These are phyloP conservation scores for Ectemnius lituratus DNA, from an alignment of 2,888 invertebrate species.

Conservation along the genomic window DNA sequence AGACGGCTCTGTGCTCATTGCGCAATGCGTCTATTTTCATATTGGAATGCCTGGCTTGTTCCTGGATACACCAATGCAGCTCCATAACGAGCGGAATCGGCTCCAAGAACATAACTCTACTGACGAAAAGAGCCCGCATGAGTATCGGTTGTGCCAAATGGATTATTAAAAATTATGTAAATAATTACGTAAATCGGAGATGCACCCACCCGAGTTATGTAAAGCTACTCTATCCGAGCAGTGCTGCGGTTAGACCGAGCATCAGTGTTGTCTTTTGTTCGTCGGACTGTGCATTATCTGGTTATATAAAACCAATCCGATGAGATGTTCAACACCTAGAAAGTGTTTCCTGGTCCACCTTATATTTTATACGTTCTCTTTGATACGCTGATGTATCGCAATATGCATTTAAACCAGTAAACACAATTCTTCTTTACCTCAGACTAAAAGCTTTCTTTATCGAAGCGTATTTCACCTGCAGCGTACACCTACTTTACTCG, in stretches of 20 bases:
- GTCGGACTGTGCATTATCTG: conserved; percentile 12
- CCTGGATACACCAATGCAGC: conserved; percentile 5
- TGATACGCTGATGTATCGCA: too few species aligned
- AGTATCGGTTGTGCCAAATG: conserved; percentile 26
- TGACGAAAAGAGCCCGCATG: conserved; percentile 29
- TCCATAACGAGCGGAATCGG: conserved; percentile 12
- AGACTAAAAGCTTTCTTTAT: too few species aligned
- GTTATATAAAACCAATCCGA: conserved; percentile 39
- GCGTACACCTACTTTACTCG: too few species aligned
- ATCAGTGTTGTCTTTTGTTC: conserved; percentile 24
- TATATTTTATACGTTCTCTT: too few species aligned
- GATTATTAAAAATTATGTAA: conserved; percentile 62
- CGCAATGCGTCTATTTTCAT: conserved; percentile 43
- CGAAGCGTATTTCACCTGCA: too few species aligned
- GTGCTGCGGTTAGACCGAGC: conserved; percentile 15
- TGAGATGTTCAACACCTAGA: neutral
- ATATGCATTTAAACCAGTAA: too few species aligned
- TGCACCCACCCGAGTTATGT: conserved; percentile 41
- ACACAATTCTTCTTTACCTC: too few species aligned
- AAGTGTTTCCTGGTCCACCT: too few species aligned
- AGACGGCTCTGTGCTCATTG: conserved; percentile 18
- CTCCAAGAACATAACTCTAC: conserved; percentile 30
- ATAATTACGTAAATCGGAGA: conserved; percentile 59
- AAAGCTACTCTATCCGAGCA: conserved; percentile 30
- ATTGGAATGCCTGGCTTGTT: conserved; percentile 19